Percentiles rank a stretch among this genome's conserved stretches.
phyloP scores from a whole-genome alignment of 2,113 vertebrate genomes.

The Perca flavescens region DNA sequence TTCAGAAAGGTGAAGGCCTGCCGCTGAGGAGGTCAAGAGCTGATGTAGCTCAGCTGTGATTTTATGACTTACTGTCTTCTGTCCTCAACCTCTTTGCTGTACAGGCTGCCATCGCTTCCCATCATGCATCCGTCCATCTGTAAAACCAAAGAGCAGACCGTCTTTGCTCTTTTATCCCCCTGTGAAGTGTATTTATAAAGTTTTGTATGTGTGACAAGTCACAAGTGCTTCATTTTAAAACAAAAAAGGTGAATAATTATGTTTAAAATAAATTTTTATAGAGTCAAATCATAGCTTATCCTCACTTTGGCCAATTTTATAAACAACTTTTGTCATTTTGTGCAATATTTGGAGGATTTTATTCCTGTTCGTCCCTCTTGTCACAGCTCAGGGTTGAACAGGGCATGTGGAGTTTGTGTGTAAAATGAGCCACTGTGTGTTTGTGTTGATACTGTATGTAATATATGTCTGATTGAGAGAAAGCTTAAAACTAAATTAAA shows the following conservation, averaged over 20 bases:
- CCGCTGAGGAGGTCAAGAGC: conserved; percentile 24
- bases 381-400: conserved; percentile 35
- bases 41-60: conserved; percentile 38
- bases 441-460: conserved; percentile 54
- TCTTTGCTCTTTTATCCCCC: conserved; percentile 79
- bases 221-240: conserved; percentile 86
- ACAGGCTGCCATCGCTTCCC: conserved; percentile 46
- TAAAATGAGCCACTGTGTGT: conserved; percentile 56
- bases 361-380: conserved; percentile 22
- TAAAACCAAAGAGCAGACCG: conserved; percentile 42
- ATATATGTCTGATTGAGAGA: conserved; percentile 40
- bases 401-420: conserved; percentile 38
- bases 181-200: conserved; percentile 79
- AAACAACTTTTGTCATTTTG: conserved; percentile 65
- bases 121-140: conserved; percentile 42
- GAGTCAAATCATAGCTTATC: conserved; percentile 66
- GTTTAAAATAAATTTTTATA: conserved; percentile 70
- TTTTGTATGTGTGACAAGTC: conserved; percentile 79
- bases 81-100: conserved; percentile 38
- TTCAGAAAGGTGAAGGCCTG: conserved; percentile 21
- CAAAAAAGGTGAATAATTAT: conserved; percentile 57
- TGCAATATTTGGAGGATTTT: conserved; percentile 72
- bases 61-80: conserved; percentile 37
- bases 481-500: conserved; percentile 19
- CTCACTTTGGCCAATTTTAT: conserved; percentile 75